Evolutionary conservation across 2,888 invertebrate genomes (phyloP), one percentile per base, ranked within the genome.

Genomic region (Dicyrtoma fusca): DNA sequence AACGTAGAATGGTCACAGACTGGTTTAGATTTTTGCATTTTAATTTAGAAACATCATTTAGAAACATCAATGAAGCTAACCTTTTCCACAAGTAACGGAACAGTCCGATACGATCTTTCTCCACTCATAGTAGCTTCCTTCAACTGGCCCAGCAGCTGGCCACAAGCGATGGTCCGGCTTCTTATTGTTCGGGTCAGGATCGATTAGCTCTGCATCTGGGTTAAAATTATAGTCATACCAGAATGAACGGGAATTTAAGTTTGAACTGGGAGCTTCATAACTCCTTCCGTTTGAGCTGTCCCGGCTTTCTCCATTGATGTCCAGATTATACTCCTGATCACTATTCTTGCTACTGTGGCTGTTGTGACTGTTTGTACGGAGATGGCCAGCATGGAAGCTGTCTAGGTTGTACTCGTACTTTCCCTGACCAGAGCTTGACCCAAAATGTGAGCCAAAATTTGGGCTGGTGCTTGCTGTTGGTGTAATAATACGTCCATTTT

Each of bases 51-150:
- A 59, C 25, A 21, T 59, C 8, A 21, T 10, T 44, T 10, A 10
- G 13, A 13, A 45, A 45, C 13, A 11, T 45, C 10, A 13, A 45
- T 8, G 47, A 0, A n/a, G 19, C 34, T 69, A 14, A 80, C 80
- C 80, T 44, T 66, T 61, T n/a, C 80, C 80, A 78, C 80, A 80
- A 45, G 72, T 51, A 19, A 79, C 79, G 0, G 80, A 80, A 59
- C 80, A 80, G 51, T 80, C 80, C 0, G 77, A 76, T 2, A 77
- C 73, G 10, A 79, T 78, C 69, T 75, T 79, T 47, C 80, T 70
- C 80, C 80, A 80, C 62, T 80, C 79, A 34, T 80, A 80, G 73
- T 72, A 80, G 21, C 75, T 77, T 34, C 80, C 80, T 76, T 80
- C 80, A n/a, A 79, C 61, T 0, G 78, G 75, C 11, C 44, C 69